Evolutionary conservation across 2,797 vertebrate species (phyloP).

Genomic region (Oreortyx pictus): DNA sequence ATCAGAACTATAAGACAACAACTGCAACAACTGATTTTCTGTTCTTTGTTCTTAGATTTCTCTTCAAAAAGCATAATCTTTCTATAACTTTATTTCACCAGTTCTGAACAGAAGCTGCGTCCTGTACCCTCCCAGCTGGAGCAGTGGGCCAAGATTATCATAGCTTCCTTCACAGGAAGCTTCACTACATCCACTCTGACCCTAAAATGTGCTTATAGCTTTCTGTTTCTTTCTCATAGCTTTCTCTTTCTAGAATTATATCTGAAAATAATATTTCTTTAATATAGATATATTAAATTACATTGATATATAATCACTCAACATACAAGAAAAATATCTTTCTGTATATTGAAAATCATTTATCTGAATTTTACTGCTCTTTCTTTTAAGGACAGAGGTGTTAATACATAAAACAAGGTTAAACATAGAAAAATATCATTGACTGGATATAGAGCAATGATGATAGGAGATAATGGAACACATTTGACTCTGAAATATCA

Average conservation of each 20-base stretch:
- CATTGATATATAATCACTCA: neutral
- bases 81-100: neutral
- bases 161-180: neutral
- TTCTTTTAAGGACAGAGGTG: neutral
- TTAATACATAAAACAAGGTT: neutral
- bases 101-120: neutral
- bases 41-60: neutral
- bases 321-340: neutral
- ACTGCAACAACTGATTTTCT: neutral
- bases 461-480: neutral
- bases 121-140: neutral
- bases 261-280: neutral
- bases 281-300: neutral
- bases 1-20: neutral
- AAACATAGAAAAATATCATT: neutral
- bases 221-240: neutral
- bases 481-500: neutral
- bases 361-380: neutral
- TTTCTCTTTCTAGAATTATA: neutral
- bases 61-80: neutral
- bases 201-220: neutral
- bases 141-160: neutral
- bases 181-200: neutral
- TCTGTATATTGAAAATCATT: neutral
- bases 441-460: neutral